These are phyloP conservation scores for Marisa cornuarietis DNA, from an alignment of 1,140 invertebrate species.

Conservation along the genomic window DNA sequence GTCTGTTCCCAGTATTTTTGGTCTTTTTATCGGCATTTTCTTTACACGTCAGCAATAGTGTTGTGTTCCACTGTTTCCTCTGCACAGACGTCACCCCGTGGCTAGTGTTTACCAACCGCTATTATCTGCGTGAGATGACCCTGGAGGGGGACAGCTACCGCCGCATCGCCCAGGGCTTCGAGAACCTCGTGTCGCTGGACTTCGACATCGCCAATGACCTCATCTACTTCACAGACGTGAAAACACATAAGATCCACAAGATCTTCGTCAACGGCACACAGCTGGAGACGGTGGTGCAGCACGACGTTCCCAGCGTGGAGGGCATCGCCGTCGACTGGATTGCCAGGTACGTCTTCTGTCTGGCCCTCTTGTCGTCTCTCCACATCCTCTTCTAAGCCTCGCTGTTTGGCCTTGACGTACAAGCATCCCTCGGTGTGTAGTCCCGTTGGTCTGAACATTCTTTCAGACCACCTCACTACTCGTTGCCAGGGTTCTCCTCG, in stretches of 20 bases:
- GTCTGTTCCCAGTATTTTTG: too few species aligned
- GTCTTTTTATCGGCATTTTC: too few species aligned
- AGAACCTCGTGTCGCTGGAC: slow-evolving; percentile 96
- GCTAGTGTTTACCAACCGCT: slow-evolving; percentile 97
- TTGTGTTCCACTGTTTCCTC: slow-evolving; percentile 70
- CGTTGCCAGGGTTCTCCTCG: too few species aligned
- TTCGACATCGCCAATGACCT: slow-evolving; percentile 86
- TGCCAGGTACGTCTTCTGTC: slow-evolving; percentile 67
- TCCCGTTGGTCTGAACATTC: too few species aligned
- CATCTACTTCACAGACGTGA: slow-evolving; percentile 93
- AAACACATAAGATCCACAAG: slow-evolving; percentile 84
- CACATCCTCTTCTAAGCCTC: too few species aligned
- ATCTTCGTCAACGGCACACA: slow-evolving; percentile 68
- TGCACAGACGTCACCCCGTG: slow-evolving; percentile 78
- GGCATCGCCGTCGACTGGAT: slow-evolving; percentile 98
- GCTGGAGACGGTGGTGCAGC: slow-evolving; percentile 84
- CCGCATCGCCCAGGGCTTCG: slow-evolving; percentile 91
- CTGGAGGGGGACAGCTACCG: slow-evolving; percentile 86
- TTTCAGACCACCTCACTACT: too few species aligned
- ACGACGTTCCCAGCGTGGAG: slow-evolving; percentile 93
- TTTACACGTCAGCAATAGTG: not conserved
- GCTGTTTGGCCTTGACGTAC: too few species aligned
- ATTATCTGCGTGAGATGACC: slow-evolving; percentile 96
- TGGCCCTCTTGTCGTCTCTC: too few species aligned
- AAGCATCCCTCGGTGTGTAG: too few species aligned